These are phyloP conservation scores for Tachysurus vachellii DNA, from an alignment of 2,113 vertebrate genomes.

Conservation along the genomic window DNA sequence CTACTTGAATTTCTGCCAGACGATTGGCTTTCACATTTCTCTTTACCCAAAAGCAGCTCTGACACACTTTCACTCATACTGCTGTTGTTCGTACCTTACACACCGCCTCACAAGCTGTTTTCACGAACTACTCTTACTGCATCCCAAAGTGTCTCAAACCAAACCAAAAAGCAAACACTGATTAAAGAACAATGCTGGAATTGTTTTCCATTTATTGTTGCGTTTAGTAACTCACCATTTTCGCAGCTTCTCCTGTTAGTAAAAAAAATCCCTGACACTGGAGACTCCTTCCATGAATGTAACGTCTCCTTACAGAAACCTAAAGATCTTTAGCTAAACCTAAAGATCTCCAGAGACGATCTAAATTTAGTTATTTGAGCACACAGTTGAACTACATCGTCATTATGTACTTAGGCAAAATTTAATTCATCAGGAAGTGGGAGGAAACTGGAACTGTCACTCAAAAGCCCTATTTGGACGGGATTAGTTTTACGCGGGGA, in stretches of 20 bases:
- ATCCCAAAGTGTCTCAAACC: neutral
- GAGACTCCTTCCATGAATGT: neutral
- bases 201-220: neutral
- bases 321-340: too few species aligned
- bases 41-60: neutral
- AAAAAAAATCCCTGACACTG: too few species aligned
- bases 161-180: too few species aligned
- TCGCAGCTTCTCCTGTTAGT: too few species aligned
- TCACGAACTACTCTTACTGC: neutral
- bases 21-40: neutral
- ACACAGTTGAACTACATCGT: too few species aligned
- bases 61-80: neutral
- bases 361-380: too few species aligned
- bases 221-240: neutral
- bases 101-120: neutral
- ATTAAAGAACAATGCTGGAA: neutral
- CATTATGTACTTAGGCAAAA: neutral
- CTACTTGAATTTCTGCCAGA: neutral
- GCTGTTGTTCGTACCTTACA: neutral
- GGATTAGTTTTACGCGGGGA: too few species aligned
- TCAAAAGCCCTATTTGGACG: too few species aligned
- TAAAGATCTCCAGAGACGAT: too few species aligned
- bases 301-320: too few species aligned
- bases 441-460: neutral
- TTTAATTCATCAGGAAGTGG: neutral